phyloP scores from a whole-genome alignment of 1,140 invertebrate species.

The Hyles euphorbiae region DNA sequence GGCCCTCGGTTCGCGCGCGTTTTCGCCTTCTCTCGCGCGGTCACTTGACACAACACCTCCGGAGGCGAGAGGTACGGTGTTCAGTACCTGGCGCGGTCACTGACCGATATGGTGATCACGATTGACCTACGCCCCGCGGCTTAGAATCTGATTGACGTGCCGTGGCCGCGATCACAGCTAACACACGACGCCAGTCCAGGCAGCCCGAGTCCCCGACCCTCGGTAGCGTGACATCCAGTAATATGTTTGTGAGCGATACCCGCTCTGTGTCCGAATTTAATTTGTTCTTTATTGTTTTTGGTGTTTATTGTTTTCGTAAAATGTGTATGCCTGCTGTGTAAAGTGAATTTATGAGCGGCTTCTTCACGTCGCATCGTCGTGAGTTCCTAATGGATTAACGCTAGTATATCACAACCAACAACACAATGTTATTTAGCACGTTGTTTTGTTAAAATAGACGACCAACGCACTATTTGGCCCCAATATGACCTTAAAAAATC shows the following conservation, averaged over 20 bases:
- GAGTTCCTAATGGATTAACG: too few species aligned
- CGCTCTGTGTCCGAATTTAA: constrained; percentile 56
- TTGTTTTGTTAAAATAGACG: too few species aligned
- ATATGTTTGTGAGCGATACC: constrained; percentile 45
- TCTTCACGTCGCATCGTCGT: too few species aligned
- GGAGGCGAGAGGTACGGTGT: constrained; percentile 44
- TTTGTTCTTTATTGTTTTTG: constrained; percentile 66
- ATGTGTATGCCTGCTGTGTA: constrained; percentile 32
- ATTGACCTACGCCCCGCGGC: constrained; percentile 33
- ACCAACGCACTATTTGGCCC: too few species aligned
- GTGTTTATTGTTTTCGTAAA: constrained; percentile 65
- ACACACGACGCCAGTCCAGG: constrained; percentile 40
- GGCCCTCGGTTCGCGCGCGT: constrained; percentile 62
- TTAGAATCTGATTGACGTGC: not conserved
- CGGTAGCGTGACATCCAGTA: constrained; percentile 55
- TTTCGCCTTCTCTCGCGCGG: constrained; percentile 39
- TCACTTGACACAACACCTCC: constrained; percentile 54
- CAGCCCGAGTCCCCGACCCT: constrained; percentile 34
- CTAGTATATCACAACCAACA: too few species aligned
- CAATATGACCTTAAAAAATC: too few species aligned
- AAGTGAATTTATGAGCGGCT: too few species aligned
- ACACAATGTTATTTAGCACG: too few species aligned
- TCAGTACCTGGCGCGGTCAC: constrained; percentile 46
- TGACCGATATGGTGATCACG: constrained; percentile 48
- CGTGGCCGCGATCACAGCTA: constrained; percentile 16